phyloP scores from a whole-genome alignment of 2,797 vertebrate genomes.

The Taenioides sp. region DNA sequence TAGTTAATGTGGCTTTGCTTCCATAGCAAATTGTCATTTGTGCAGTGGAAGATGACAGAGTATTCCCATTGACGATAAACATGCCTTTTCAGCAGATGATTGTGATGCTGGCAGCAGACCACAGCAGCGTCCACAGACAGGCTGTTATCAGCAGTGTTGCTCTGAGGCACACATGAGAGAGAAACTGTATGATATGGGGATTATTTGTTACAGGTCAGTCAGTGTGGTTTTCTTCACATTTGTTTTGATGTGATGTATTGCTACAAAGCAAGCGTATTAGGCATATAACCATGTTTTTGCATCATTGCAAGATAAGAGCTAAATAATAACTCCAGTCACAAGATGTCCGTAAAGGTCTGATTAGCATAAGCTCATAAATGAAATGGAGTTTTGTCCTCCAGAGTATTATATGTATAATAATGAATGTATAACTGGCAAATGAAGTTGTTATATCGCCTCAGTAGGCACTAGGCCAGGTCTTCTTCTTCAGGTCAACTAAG shows the following conservation, averaged over 20 bases:
- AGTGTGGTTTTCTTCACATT: neutral
- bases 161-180: slow-evolving; percentile 24
- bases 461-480: neutral
- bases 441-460: too few species aligned
- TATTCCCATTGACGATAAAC: slow-evolving; percentile 47
- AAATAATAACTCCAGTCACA: too few species aligned
- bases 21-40: slow-evolving; percentile 21
- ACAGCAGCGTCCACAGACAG: slow-evolving; percentile 27
- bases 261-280: too few species aligned
- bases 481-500: neutral
- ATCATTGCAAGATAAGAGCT: too few species aligned
- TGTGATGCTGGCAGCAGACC: slow-evolving; percentile 39
- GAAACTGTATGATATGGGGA: neutral
- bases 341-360: too few species aligned
- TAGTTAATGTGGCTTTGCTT: slow-evolving; percentile 19
- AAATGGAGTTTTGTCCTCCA: too few species aligned
- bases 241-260: neutral
- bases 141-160: slow-evolving; percentile 43
- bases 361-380: too few species aligned
- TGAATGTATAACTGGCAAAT: too few species aligned
- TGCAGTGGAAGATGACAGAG: slow-evolving; percentile 30
- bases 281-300: too few species aligned
- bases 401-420: too few species aligned
- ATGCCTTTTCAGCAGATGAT: slow-evolving; percentile 31
- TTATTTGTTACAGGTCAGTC: neutral